phyloP scores from a whole-genome alignment of 2,888 invertebrate genomes.

The Augochlorella aurata region DNA sequence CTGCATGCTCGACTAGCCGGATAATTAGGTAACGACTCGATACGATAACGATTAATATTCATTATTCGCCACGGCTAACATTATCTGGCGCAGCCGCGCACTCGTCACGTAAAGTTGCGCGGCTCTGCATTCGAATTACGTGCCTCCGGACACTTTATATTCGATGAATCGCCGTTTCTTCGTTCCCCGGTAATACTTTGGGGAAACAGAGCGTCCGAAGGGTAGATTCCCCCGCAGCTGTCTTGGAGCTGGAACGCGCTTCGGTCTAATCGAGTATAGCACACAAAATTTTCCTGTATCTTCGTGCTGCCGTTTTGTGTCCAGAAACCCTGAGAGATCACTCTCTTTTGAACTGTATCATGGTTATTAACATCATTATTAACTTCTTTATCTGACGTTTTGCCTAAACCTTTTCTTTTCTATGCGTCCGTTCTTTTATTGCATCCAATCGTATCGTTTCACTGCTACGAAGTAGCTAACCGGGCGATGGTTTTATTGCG shows the following conservation, averaged over 20 bases:
- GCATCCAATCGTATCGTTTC: too few species aligned
- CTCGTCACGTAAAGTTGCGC: constrained; percentile 10
- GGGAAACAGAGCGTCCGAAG: background rate
- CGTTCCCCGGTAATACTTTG: background rate
- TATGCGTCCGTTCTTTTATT: too few species aligned
- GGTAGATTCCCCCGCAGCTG: background rate
- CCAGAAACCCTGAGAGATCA: too few species aligned
- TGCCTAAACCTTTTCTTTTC: too few species aligned
- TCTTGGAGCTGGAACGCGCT: background rate
- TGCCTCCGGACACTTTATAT: background rate
- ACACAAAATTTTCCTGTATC: too few species aligned
- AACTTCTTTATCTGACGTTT: too few species aligned
- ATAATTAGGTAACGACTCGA: constrained; percentile 33
- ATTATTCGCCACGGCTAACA: constrained; percentile 11
- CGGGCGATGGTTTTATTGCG: too few species aligned
- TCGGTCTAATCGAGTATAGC: too few species aligned
- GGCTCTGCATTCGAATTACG: constrained; percentile 21
- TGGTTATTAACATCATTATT: too few species aligned
- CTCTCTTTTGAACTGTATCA: too few species aligned
- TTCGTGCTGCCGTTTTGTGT: too few species aligned
- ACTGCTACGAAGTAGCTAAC: too few species aligned
- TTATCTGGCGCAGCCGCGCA: constrained; percentile 12
- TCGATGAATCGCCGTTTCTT: background rate
- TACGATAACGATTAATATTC: constrained; percentile 35
- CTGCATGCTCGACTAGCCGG: constrained; percentile 10